Conservation (phyloP, 2,888 invertebrate genomes). For the Tipula unca region DNA sequence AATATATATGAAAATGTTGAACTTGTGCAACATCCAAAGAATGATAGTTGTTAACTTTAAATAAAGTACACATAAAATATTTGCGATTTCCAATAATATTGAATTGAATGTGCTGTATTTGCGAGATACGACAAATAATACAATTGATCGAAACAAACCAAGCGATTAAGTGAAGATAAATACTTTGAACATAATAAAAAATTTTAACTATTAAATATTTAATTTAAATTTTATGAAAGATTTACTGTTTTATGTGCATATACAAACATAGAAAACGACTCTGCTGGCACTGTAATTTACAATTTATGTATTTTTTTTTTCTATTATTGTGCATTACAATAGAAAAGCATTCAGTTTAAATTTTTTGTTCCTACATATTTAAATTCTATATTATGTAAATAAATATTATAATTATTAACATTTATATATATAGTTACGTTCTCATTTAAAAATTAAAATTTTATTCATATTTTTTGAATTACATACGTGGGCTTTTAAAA, state of each 20-base stretch:
- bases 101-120: too few species aligned
- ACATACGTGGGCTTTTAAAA: too few species aligned
- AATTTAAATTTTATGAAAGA: background rate
- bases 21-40: background rate
- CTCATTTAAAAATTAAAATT: background rate
- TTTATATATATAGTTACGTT: background rate
- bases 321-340: background rate
- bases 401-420: background rate
- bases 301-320: background rate
- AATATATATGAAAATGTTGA: background rate
- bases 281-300: background rate
- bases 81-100: background rate
- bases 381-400: background rate
- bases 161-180: background rate
- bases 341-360: background rate
- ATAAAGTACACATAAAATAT: background rate
- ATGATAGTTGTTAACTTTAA: background rate
- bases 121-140: background rate
- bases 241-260: background rate
- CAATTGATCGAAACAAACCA: background rate
- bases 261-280: background rate
- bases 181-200: background rate
- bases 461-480: too few species aligned
- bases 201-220: too few species aligned
- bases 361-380: background rate